Evolutionary conservation across 2,888 invertebrate genomes (phyloP).

Genomic region (Vannuccia rotundouncinata): DNA sequence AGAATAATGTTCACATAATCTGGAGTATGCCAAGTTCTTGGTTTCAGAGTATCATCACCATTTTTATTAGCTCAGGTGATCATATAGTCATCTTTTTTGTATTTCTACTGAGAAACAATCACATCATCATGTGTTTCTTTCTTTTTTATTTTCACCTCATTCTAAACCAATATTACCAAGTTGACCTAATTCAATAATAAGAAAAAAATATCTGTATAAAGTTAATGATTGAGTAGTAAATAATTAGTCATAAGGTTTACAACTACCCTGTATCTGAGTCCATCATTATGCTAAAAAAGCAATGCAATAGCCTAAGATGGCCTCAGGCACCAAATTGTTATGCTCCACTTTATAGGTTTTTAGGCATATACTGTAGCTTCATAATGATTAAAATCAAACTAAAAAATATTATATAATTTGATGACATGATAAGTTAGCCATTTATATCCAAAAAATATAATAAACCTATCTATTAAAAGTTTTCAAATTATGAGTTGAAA

Average conservation of each 20-base stretch:
- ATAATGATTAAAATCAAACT: too few species aligned
- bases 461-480: too few species aligned
- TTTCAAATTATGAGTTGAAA: too few species aligned
- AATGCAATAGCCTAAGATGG: too few species aligned
- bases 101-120: not conserved
- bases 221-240: not conserved
- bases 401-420: too few species aligned
- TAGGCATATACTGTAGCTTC: not conserved
- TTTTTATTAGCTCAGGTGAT: not conserved
- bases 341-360: not conserved
- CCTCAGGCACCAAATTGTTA: not conserved
- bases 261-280: not conserved
- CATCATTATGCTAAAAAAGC: not conserved
- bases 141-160: too few species aligned
- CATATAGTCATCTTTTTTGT: not conserved
- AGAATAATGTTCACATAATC: not conserved
- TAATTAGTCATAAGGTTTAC: not conserved
- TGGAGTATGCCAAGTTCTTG: not conserved
- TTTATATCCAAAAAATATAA: too few species aligned
- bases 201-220: not conserved
- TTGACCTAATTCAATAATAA: not conserved
- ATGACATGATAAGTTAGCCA: too few species aligned
- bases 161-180: not conserved
- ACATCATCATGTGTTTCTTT: not conserved
- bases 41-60: not conserved